A percentile compares a stretch with the other conserved stretches of the same genome.
phyloP scores from a whole-genome alignment of 2,797 vertebrate species.

The Aythya fuligula region DNA sequence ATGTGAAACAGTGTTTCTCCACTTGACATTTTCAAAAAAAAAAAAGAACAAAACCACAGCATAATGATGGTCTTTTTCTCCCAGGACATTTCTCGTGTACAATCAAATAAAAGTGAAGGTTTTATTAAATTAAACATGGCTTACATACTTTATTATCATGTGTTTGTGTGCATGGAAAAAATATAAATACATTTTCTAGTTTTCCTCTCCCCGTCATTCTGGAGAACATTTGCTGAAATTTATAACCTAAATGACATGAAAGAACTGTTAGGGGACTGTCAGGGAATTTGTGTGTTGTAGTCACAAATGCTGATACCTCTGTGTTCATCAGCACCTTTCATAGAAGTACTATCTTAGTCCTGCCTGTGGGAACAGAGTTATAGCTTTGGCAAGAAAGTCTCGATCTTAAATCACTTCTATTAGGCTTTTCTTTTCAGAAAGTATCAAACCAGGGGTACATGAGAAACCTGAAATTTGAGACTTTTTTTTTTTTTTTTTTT shows the following conservation, averaged over 20 bases:
- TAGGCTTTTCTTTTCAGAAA: background rate
- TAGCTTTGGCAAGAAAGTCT: background rate
- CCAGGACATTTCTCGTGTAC: background rate
- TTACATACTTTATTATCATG: background rate
- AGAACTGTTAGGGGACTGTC: background rate
- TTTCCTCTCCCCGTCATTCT: background rate
- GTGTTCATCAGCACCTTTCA: background rate
- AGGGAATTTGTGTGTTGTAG: background rate
- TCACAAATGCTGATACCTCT: background rate
- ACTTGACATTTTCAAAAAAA: slow-evolving; percentile 45
- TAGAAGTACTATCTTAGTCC: background rate
- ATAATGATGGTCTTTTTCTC: background rate
- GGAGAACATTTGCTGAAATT: background rate
- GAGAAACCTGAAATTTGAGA: background rate
- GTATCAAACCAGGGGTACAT: background rate
- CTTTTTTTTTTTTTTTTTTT: background rate
- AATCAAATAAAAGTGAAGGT: background rate
- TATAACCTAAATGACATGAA: background rate
- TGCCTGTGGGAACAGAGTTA: background rate
- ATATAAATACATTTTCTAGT: background rate
- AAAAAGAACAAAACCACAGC: background rate
- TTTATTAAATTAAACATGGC: background rate
- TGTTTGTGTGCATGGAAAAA: background rate
- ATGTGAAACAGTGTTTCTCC: slow-evolving; percentile 10
- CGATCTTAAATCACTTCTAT: background rate